These are phyloP conservation scores for Drosophila punjabiensis DNA, from an alignment of 1,140 invertebrate genomes.

Conservation along the genomic window DNA sequence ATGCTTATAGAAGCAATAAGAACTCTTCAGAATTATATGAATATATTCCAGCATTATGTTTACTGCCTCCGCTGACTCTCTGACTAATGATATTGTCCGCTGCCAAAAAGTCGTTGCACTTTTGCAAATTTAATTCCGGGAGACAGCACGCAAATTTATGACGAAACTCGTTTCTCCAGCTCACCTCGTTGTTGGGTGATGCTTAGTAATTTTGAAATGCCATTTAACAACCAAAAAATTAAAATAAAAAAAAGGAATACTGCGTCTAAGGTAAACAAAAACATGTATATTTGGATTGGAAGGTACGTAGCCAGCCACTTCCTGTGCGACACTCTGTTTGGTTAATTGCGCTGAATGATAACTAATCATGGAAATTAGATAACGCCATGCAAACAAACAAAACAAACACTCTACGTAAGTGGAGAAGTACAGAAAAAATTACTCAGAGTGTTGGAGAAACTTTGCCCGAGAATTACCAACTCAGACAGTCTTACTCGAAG, in stretches of 20 bases:
- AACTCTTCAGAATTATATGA: background rate
- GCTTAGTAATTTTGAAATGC: slow-evolving; percentile 15
- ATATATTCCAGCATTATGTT: background rate
- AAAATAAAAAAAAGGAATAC: background rate
- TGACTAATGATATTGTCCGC: slow-evolving; percentile 26
- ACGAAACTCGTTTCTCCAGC: slow-evolving; percentile 37
- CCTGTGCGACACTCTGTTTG: slow-evolving; percentile 49
- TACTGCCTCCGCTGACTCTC: slow-evolving; percentile 34
- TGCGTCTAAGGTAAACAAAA: background rate
- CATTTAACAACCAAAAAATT: background rate
- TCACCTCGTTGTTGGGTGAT: background rate
- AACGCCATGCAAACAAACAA: slow-evolving; percentile 22
- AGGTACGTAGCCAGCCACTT: slow-evolving; percentile 31
- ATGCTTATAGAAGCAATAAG: background rate
- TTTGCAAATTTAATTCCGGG: slow-evolving; percentile 19
- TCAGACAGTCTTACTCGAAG: background rate
- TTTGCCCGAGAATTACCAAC: background rate
- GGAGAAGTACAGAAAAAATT: background rate
- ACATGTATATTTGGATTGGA: slow-evolving; percentile 5
- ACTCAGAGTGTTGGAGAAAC: background rate
- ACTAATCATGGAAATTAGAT: slow-evolving; percentile 25
- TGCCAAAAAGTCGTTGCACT: slow-evolving; percentile 62
- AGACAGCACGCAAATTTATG: slow-evolving; percentile 20
- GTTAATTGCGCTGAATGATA: slow-evolving; percentile 28
- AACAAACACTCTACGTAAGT: slow-evolving; percentile 19